Conservation (phyloP, 2,888 invertebrate genomes). For the Ophraella communa region DNA sequence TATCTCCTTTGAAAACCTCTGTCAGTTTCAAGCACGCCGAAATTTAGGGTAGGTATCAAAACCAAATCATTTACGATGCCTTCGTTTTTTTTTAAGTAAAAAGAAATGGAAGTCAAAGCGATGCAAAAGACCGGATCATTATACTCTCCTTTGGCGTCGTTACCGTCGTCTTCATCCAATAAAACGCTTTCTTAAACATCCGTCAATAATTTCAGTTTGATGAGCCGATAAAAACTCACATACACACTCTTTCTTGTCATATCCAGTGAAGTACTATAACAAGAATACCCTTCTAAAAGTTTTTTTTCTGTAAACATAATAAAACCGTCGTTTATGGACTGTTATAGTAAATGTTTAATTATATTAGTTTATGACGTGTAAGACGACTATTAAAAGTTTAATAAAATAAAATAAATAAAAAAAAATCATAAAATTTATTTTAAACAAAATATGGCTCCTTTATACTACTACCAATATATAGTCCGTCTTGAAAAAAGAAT, state of each 20-base stretch:
- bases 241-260: conserved; percentile 7
- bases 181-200: conserved; percentile 24
- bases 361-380: too few species aligned
- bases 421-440: too few species aligned
- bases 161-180: conserved; percentile 17
- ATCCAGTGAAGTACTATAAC: conserved; percentile 3
- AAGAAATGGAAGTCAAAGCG: conserved; percentile 10
- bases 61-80: background rate
- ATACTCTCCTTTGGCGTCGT: conserved; percentile 16
- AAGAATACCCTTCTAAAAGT: background rate
- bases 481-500: too few species aligned
- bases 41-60: background rate
- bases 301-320: background rate
- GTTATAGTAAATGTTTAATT: too few species aligned
- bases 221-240: conserved; percentile 33
- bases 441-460: too few species aligned
- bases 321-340: background rate
- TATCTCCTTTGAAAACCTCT: background rate
- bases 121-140: conserved; percentile 20
- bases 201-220: conserved; percentile 34
- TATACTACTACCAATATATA: too few species aligned
- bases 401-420: too few species aligned
- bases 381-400: too few species aligned
- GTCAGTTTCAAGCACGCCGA: background rate
- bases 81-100: conserved; percentile 1